Evolutionary conservation across 2,113 vertebrate species (phyloP).

Genomic region (Naja naja): DNA sequence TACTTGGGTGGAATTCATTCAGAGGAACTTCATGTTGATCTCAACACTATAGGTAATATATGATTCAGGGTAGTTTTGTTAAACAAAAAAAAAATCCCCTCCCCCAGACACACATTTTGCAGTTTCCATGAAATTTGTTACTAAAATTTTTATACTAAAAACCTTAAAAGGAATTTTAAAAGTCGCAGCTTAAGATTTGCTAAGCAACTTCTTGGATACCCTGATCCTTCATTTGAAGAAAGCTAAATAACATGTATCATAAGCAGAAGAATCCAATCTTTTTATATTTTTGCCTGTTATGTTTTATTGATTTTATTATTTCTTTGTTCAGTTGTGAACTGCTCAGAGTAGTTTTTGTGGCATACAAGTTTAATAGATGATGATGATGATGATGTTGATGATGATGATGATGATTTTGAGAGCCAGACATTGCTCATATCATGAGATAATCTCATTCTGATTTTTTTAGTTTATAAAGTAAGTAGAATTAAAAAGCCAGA

Average conservation of each 20-base stretch:
- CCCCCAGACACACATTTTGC: background rate
- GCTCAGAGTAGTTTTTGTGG: background rate
- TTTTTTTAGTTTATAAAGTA: background rate
- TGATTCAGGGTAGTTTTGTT: background rate
- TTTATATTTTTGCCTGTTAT: background rate
- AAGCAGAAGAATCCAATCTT: background rate
- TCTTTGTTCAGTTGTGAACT: background rate
- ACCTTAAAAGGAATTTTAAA: background rate
- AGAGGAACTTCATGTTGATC: background rate
- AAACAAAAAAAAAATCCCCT: background rate
- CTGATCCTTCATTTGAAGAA: background rate
- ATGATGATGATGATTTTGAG: background rate
- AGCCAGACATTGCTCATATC: background rate
- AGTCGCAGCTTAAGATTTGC: background rate
- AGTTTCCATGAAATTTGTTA: background rate
- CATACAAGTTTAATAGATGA: background rate
- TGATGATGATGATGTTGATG: too few species aligned
- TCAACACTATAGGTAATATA: conserved; percentile 66
- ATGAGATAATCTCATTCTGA: background rate
- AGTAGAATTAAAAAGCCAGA: background rate
- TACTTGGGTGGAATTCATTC: conserved; percentile 56
- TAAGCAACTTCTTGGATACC: background rate
- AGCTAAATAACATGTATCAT: background rate
- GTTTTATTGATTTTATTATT: background rate
- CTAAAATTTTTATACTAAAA: background rate